These are phyloP conservation scores for Melanocharis versteri DNA, from an alignment of 2,113 vertebrate genomes.

Conservation along the genomic window DNA sequence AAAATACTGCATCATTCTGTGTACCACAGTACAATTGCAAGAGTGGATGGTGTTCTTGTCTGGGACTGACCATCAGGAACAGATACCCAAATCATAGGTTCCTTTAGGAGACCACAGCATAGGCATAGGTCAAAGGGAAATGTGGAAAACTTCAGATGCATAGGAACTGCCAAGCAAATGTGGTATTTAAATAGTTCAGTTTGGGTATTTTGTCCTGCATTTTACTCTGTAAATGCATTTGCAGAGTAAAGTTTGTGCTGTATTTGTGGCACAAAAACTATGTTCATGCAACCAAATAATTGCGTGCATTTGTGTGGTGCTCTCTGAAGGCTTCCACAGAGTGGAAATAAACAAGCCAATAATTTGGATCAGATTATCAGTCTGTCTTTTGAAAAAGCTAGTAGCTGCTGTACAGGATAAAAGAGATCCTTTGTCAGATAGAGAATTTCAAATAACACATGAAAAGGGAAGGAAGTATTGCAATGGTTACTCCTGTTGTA, in stretches of 20 bases:
- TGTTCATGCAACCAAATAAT: background rate
- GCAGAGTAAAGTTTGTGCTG: background rate
- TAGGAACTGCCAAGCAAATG: background rate
- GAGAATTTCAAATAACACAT: background rate
- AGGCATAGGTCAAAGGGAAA: background rate
- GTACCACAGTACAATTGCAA: background rate
- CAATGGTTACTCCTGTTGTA: background rate
- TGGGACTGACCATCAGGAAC: background rate
- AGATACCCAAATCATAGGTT: background rate
- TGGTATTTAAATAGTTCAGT: background rate
- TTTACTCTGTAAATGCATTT: background rate
- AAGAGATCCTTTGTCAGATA: background rate
- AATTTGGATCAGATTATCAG: background rate
- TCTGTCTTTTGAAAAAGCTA: background rate
- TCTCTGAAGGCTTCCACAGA: background rate
- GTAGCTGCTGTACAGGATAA: background rate
- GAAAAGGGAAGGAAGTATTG: background rate
- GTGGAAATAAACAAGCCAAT: background rate
- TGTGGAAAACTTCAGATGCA: fast-evolving
- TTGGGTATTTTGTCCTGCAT: background rate
- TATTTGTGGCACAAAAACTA: background rate
- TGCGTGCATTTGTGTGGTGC: background rate
- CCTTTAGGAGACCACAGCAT: background rate
- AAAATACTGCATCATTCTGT: background rate
- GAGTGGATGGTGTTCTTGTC: background rate